A percentile compares a stretch with the other conserved stretches of the same genome.
Evolutionary conservation across 2,888 invertebrate genomes (phyloP).

Genomic region (Rotaria socialis): DNA sequence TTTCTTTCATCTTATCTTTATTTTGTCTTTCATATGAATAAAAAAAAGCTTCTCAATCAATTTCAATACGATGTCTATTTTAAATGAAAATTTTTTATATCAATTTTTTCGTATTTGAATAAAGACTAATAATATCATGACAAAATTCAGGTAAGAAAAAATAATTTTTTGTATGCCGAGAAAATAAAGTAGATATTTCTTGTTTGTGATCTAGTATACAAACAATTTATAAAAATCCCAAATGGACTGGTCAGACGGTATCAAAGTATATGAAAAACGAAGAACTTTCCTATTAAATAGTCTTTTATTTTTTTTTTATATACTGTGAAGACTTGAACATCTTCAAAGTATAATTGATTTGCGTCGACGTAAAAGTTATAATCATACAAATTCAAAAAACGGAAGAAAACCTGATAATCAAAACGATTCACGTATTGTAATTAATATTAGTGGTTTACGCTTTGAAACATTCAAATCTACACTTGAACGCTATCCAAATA

Average conservation of each 20-base stretch:
- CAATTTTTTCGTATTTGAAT: background rate
- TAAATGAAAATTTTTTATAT: background rate
- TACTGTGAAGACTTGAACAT: background rate
- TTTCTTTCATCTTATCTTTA: background rate
- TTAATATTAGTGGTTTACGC: slow-evolving; percentile 55
- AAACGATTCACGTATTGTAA: slow-evolving; percentile 38
- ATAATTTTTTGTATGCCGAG: background rate
- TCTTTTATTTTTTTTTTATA: background rate
- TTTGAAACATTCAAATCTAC: slow-evolving; percentile 58
- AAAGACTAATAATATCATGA: background rate
- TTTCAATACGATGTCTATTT: too few relatives aligned
- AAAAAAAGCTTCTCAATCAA: background rate
- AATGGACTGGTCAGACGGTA: background rate
- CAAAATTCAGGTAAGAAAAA: background rate
- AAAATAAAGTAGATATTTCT: background rate
- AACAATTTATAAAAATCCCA: slow-evolving; percentile 8
- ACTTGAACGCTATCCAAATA: slow-evolving; percentile 54
- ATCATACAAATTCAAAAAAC: background rate
- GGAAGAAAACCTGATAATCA: background rate
- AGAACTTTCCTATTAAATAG: too few relatives aligned
- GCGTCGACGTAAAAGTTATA: background rate
- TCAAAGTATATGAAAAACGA: background rate
- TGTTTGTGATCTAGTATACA: background rate
- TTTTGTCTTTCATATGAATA: background rate
- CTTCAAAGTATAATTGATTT: slow-evolving; percentile 5